Evolutionary conservation across 23 tunicate genomes (phyloP).

Genomic region (Styela plicata): DNA sequence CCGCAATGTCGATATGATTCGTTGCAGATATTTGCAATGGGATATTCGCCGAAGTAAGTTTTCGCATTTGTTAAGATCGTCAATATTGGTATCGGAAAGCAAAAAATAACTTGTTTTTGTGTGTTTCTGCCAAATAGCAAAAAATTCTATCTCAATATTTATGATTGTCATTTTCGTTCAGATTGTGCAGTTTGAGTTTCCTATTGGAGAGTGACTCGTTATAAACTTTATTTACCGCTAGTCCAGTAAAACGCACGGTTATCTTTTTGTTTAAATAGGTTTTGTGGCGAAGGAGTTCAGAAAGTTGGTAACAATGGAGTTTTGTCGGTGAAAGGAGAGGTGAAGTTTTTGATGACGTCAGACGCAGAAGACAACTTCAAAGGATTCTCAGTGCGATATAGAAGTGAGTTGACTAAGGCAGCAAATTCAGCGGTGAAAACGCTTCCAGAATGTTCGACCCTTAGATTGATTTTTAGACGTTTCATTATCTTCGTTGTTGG

Average conservation of each 20-base stretch:
- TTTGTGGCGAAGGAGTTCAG: conserved; percentile 62
- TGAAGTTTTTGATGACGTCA: conserved; percentile 19
- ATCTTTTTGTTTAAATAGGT: conserved; percentile 23
- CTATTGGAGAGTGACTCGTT: no score
- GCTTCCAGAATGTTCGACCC: no score
- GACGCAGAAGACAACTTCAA: conserved; percentile 53
- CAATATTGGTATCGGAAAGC: no score
- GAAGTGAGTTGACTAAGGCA: conserved; percentile 53
- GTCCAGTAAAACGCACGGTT: not conserved
- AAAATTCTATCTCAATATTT: no score
- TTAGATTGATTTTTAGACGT: no score
- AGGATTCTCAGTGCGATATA: conserved; percentile 50
- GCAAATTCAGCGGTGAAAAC: no score
- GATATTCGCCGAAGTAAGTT: conserved; percentile 20
- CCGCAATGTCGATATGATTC: conserved; percentile 6
- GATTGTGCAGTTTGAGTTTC: no score
- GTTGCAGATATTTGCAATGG: conserved; percentile 19
- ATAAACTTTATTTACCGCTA: not conserved
- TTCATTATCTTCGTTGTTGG: no score
- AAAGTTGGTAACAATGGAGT: conserved; percentile 41
- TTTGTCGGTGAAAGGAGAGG: conserved; percentile 38
- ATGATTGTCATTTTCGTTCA: no score
- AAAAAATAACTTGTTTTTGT: no score
- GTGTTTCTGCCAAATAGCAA: no score
- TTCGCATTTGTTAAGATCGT: no score